phyloP scores from a whole-genome alignment of 1,140 invertebrate species.

The Aphidius ervi region DNA sequence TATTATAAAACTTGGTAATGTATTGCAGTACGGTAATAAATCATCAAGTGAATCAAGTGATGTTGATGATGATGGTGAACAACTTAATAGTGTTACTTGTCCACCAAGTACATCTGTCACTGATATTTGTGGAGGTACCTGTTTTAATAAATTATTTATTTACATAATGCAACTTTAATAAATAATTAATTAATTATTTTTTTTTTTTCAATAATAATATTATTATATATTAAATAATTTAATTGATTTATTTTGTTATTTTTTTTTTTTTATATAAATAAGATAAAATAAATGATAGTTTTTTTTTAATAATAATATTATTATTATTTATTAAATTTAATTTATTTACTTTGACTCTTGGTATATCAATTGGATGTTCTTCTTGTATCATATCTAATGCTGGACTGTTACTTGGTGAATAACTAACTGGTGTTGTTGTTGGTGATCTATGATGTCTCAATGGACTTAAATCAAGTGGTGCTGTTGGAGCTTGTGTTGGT shows the following conservation, averaged over 20 bases:
- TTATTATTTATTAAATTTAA: conserved; percentile 16
- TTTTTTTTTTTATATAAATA: no score
- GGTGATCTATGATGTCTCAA: conserved; percentile 51
- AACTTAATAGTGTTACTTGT: conserved; percentile 71
- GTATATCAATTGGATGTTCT: conserved; percentile 60
- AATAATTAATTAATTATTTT: no score
- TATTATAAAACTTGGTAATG: conserved; percentile 63
- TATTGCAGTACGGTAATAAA: conserved; percentile 43
- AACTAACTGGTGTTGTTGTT: conserved; percentile 52
- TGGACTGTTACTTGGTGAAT: conserved; percentile 57
- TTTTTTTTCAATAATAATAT: conserved; percentile 4
- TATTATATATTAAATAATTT: no score
- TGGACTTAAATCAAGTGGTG: conserved; percentile 50
- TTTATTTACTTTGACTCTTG: conserved; percentile 37
- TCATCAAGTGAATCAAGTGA: conserved; percentile 49
- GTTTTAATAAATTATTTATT: neutral
- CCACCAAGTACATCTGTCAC: conserved; percentile 85
- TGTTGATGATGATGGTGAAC: conserved; percentile 54
- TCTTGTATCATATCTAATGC: conserved; percentile 85
- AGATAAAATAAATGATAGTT: no score
- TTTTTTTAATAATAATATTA: conserved; percentile 9
- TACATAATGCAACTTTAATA: no score
- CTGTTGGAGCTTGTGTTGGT: conserved; percentile 48
- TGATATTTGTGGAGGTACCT: conserved; percentile 77
- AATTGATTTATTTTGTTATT: no score